phyloP scores from a whole-genome alignment of 2,888 invertebrate species.

The Dicyrtomina minuta region DNA sequence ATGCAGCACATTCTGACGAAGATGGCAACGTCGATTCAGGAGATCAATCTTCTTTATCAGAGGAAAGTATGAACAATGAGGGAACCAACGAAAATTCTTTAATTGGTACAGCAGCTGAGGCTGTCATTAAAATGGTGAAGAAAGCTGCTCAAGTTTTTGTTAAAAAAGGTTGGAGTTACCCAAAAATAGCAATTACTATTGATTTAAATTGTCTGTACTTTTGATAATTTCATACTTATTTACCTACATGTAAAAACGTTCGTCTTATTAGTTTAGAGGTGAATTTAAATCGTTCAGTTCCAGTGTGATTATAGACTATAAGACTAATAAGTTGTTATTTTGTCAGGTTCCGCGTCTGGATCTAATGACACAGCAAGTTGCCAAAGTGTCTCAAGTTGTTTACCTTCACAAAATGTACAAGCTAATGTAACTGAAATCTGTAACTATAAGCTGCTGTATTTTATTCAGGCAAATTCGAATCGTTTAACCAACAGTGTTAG shows the following conservation, averaged over 20 bases:
- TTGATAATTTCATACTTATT: no score
- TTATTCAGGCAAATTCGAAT: slow-evolving; percentile 21
- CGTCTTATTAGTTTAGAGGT: no score
- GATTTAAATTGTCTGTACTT: no score
- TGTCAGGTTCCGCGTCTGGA: background rate
- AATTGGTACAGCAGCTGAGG: slow-evolving; percentile 82
- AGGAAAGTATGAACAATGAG: slow-evolving; percentile 56
- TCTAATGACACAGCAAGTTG: slow-evolving; percentile 7
- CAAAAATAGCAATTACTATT: no score
- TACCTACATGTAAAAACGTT: no score
- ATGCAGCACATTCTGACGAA: slow-evolving; percentile 66
- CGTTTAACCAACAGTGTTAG: slow-evolving; percentile 14
- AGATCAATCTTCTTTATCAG: slow-evolving; percentile 62
- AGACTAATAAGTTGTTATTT: no score
- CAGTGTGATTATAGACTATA: no score
- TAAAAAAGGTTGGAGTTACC: slow-evolving; percentile 65
- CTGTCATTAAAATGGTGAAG: slow-evolving; percentile 87
- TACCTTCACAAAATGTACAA: background rate
- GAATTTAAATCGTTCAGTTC: no score
- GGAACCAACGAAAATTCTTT: slow-evolving; percentile 51
- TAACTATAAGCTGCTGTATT: slow-evolving; percentile 20
- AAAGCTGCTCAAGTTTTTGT: slow-evolving; percentile 85
- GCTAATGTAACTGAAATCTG: slow-evolving; percentile 29
- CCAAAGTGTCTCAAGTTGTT: slow-evolving; percentile 11
- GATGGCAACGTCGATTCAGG: slow-evolving; percentile 60